Evolutionary conservation across 2,888 invertebrate species (phyloP).

Genomic region (Oxyteleia sp.): DNA sequence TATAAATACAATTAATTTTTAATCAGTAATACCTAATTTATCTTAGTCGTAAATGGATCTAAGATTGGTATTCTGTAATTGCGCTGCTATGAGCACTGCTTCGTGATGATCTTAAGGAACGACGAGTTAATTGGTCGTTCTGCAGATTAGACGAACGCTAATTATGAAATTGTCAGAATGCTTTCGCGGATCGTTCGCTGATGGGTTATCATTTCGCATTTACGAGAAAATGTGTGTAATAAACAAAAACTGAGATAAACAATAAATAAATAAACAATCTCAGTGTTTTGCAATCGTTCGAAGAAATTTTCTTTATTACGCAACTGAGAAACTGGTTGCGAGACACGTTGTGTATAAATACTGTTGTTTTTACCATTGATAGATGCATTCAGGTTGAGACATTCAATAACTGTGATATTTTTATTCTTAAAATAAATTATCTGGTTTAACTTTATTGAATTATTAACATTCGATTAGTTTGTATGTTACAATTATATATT

Average conservation of each 20-base stretch:
- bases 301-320: neutral
- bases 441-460: too few relatives aligned
- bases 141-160: slow-evolving; percentile 74
- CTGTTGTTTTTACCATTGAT: slow-evolving; percentile 37
- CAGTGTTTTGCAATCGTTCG: neutral
- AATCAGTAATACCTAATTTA: slow-evolving; percentile 21
- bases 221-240: slow-evolving; percentile 44
- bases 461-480: too few relatives aligned
- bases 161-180: slow-evolving; percentile 79
- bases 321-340: neutral
- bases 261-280: slow-evolving; percentile 33
- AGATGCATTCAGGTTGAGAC: too few relatives aligned
- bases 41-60: slow-evolving; percentile 43
- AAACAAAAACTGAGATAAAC: slow-evolving; percentile 43
- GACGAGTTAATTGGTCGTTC: slow-evolving; percentile 77
- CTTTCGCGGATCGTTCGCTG: slow-evolving; percentile 69
- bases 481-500: too few relatives aligned
- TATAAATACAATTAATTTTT: slow-evolving; percentile 2
- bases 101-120: slow-evolving; percentile 73
- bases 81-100: slow-evolving; percentile 64
- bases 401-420: too few relatives aligned
- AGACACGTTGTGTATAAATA: slow-evolving; percentile 38
- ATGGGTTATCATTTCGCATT: slow-evolving; percentile 55
- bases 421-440: too few relatives aligned
- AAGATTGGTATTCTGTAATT: slow-evolving; percentile 73